phyloP scores from a whole-genome alignment of 1,140 invertebrate genomes.

The Drosophila chauvacae region DNA sequence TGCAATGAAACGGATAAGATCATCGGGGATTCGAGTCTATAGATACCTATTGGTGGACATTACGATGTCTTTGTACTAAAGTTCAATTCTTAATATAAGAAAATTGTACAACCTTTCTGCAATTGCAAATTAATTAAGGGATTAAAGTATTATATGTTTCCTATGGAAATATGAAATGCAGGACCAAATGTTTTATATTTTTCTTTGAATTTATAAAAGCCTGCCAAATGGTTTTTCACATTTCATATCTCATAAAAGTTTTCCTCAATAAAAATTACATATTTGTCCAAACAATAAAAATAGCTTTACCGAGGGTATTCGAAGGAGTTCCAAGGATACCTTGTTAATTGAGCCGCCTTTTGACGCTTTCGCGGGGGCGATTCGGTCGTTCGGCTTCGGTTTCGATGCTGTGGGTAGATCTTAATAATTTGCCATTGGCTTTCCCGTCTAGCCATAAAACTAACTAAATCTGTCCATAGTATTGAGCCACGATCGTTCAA shows the following conservation, averaged over 20 bases:
- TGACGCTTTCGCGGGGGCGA: conserved; percentile 53
- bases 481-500: conserved; percentile 51
- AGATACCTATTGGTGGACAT: conserved; percentile 11
- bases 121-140: no score
- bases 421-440: conserved; percentile 74
- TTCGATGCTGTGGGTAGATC: conserved; percentile 64
- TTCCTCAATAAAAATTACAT: no score
- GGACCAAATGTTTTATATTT: no score
- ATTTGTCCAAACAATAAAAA: background rate
- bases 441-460: conserved; percentile 44
- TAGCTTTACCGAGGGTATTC: conserved; percentile 12
- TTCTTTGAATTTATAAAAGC: no score
- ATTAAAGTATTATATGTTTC: no score
- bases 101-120: no score
- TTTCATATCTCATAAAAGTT: no score
- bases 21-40: background rate
- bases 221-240: no score
- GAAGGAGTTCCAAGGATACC: conserved; percentile 16
- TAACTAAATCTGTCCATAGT: conserved; percentile 39
- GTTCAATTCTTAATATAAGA: no score
- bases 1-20: conserved; percentile 16
- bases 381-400: conserved; percentile 21
- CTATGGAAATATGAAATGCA: no score
- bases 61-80: background rate
- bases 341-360: conserved; percentile 58